A percentile compares a stretch with the other conserved stretches of the same genome.
phyloP scores from a whole-genome alignment of 2,797 vertebrate species.

The Sebastes diploproa region DNA sequence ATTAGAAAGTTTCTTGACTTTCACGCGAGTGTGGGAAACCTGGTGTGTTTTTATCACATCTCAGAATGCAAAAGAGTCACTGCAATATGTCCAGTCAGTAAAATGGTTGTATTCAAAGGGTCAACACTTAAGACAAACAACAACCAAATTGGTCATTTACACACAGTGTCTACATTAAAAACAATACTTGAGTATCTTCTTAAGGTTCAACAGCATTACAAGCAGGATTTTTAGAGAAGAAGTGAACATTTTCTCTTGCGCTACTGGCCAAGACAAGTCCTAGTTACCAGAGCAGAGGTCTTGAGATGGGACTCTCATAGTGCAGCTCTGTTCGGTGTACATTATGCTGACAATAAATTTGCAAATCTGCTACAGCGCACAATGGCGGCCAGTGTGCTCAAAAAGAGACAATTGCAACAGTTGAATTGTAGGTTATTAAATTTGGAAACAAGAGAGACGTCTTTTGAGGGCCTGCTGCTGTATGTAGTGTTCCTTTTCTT shows the following conservation, averaged over 20 bases:
- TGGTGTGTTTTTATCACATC: background rate
- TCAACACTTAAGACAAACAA: background rate
- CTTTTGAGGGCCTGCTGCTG: slow-evolving; percentile 73
- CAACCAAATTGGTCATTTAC: background rate
- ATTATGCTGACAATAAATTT: slow-evolving; percentile 46
- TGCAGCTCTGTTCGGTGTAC: slow-evolving; percentile 24
- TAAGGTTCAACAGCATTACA: background rate
- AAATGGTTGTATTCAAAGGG: background rate
- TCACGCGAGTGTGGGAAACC: background rate
- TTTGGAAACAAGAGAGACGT: slow-evolving; percentile 74
- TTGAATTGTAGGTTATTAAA: slow-evolving; percentile 70
- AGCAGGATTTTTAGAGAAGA: background rate
- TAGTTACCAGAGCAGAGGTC: background rate
- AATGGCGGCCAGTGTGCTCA: slow-evolving; percentile 40
- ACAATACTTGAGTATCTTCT: background rate
- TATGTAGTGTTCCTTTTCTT: slow-evolving; percentile 86
- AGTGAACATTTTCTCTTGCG: background rate
- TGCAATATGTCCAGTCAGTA: background rate
- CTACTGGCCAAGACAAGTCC: background rate
- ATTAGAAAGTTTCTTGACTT: background rate
- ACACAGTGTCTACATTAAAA: background rate
- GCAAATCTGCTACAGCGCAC: slow-evolving; percentile 48
- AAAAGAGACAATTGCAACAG: slow-evolving; percentile 64
- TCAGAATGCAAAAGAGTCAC: background rate
- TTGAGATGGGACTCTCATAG: background rate